Conservation (phyloP, 2,888 invertebrate species). For the Caenorhabditis wallacei region DNA sequence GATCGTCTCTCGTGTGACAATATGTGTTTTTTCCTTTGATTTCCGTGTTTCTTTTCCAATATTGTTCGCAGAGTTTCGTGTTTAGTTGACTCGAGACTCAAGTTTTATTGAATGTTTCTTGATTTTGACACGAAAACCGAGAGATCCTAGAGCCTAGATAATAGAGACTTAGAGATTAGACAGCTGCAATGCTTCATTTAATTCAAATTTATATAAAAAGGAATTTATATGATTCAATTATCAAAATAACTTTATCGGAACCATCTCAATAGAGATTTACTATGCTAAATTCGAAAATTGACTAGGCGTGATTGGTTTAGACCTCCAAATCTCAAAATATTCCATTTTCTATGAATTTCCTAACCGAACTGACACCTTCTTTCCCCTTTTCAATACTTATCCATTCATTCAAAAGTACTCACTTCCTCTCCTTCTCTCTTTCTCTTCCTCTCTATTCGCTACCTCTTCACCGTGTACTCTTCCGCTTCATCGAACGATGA, state of each 20-base stretch:
- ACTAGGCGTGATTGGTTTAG: too few relatives aligned
- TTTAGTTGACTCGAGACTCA: background rate
- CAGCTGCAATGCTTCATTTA: too few relatives aligned
- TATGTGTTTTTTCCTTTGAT: background rate
- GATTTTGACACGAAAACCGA: too few relatives aligned
- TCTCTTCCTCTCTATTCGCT: background rate
- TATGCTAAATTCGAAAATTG: too few relatives aligned
- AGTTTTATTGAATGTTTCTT: background rate
- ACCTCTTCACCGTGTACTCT: constrained; percentile 4
- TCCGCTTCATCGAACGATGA: constrained; percentile 30
- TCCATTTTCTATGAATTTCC: background rate
- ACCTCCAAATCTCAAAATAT: too few relatives aligned
- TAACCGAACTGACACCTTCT: background rate
- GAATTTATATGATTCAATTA: too few relatives aligned
- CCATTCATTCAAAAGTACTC: constrained; percentile 30
- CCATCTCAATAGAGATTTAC: too few relatives aligned
- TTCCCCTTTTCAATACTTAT: constrained; percentile 2
- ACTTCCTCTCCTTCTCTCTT: background rate
- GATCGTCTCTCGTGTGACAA: background rate
- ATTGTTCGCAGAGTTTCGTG: background rate
- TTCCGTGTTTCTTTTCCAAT: background rate
- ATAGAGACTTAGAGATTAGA: too few relatives aligned
- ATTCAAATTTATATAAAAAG: too few relatives aligned
- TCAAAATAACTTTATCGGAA: too few relatives aligned
- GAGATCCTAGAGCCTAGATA: too few relatives aligned